Base-by-base conservation (phyloP, 2,113 vertebrate genomes). In the Petaurus breviceps region DNA sequence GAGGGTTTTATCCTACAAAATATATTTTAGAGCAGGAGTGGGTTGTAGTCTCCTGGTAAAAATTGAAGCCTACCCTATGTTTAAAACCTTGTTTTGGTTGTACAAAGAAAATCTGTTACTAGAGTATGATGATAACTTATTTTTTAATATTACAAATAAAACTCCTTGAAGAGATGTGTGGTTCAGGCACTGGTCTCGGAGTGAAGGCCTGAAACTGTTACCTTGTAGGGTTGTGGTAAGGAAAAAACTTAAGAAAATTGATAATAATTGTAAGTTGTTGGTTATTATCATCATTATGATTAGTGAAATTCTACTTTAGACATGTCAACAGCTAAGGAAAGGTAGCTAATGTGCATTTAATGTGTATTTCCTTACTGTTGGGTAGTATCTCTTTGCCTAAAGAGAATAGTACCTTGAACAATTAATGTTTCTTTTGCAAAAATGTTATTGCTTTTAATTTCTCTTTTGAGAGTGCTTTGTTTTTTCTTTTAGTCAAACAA, bases 401-500 rank as follows among this genome's bases (percentile, higher is more conserved):
- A 93, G 43, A 37, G 51, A 95, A 14, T 25, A 6, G 47, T 23
- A 1, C 11, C 37, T 16, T 47, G 24, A 68, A 8, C 4, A 51
- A 46, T 90, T 7, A 0, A 43, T 23, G 19, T 84, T 84, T 43
- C n/a, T 84, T 43, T 84, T 23, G 68, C 37, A 84, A 0, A 54
- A 5, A 7, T 23, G 3, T 25, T 0, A 50, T 14, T 47, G 89
- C 77, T 19, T 37, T 0, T 5, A 0, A 49, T 0, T 0, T 47
- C 49, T 51, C 55, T 51, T 11, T 24, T 92, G n/a, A 96, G 77
- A 92, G 89, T 43, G 0, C 0, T 37, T 8, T 2, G 10, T 94
- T 51, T 89, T 89, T 28, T 92, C 19, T 97, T 97, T 92, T 90
- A 99, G 96, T 89, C 97, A 97, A 8, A 22, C 23, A 16, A 98